Conservation (phyloP, 2,888 invertebrate species). For the Leptura quadrifasciata region DNA sequence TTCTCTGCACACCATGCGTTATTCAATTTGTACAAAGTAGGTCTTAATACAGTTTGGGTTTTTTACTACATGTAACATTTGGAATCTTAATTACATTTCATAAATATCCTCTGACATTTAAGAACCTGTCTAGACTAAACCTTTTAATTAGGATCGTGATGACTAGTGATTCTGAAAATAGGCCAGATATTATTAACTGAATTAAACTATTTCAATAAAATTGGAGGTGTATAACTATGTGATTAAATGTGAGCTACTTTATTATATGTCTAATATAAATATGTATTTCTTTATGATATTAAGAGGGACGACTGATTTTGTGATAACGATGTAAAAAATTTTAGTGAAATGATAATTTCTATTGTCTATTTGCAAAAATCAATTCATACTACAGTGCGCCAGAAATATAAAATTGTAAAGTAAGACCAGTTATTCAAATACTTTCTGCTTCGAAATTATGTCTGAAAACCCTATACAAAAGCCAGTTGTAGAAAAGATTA, state of each 20-base stretch:
- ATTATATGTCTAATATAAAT: too few species aligned
- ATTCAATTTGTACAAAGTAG: background rate
- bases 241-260: background rate
- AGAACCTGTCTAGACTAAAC: slow-evolving; percentile 1
- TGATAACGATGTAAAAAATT: too few species aligned
- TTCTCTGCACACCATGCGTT: background rate
- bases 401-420: too few species aligned
- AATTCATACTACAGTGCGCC: too few species aligned
- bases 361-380: too few species aligned
- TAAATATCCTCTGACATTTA: background rate
- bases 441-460: too few species aligned
- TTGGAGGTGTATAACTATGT: background rate
- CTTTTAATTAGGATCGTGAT: background rate
- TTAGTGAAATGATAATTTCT: too few species aligned
- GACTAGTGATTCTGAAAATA: slow-evolving; percentile 7
- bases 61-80: slow-evolving; percentile 1
- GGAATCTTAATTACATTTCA: background rate
- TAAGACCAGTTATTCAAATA: too few species aligned
- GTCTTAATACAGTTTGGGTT: background rate
- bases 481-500: too few species aligned
- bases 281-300: too few species aligned
- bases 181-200: background rate
- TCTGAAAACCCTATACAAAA: too few species aligned
- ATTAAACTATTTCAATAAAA: background rate
- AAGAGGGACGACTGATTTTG: too few species aligned